Percentiles rank a stretch among this genome's conserved stretches.
These are phyloP conservation scores for Ceraclea dissimilis DNA, from an alignment of 2,888 invertebrate genomes.

Conservation along the genomic window DNA sequence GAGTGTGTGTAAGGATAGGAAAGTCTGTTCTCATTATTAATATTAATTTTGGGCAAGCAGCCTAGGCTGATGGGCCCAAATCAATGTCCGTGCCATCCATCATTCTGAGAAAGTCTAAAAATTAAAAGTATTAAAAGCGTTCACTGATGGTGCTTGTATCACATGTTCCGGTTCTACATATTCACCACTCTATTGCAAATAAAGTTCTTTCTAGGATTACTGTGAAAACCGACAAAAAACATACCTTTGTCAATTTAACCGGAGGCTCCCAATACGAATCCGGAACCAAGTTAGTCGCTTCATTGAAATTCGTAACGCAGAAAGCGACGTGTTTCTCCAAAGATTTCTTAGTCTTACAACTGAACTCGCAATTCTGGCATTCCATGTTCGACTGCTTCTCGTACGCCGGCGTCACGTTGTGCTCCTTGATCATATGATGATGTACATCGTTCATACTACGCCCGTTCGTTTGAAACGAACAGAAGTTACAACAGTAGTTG, in stretches of 20 bases:
- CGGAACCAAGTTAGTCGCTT: neutral
- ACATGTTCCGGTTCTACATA: too few species aligned
- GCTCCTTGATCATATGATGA: neutral
- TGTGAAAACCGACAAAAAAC: too few species aligned
- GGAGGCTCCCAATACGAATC: slow-evolving; percentile 1
- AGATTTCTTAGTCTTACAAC: neutral
- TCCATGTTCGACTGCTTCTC: neutral
- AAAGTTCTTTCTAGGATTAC: too few species aligned
- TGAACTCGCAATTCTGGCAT: slow-evolving; percentile 1
- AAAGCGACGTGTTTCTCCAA: neutral
- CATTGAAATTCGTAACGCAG: neutral
- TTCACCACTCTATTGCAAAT: too few species aligned
- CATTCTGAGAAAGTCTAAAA: too few species aligned
- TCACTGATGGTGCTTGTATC: too few species aligned
- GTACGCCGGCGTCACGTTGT: neutral
- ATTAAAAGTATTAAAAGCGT: too few species aligned
- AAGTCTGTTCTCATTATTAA: too few species aligned
- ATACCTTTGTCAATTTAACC: slow-evolving; percentile 2
- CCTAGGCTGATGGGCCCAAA: too few species aligned
- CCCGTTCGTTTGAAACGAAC: neutral
- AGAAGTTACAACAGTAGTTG: neutral
- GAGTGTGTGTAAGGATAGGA: too few species aligned
- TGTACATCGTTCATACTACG: neutral
- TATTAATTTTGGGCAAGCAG: too few species aligned
- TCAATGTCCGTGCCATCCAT: too few species aligned